These are phyloP conservation scores for Calypte anna DNA, from an alignment of 2,113 vertebrate genomes.

Conservation along the genomic window DNA sequence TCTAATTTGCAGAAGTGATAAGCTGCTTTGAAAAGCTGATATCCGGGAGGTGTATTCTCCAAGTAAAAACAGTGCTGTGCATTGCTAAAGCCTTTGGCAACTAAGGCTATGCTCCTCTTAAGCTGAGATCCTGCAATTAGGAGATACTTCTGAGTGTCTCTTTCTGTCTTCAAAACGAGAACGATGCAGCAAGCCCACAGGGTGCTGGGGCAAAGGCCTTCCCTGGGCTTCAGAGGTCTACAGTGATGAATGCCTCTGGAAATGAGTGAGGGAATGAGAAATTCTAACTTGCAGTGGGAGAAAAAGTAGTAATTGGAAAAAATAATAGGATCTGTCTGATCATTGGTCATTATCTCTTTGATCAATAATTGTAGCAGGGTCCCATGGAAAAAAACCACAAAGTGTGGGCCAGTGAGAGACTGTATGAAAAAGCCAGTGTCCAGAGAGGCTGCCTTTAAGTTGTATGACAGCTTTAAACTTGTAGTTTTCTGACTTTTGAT, in stretches of 20 bases:
- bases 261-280: not conserved
- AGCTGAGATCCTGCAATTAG: not conserved
- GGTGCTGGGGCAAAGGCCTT: not conserved
- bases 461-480: not conserved
- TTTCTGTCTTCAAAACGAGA: not conserved
- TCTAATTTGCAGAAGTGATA: not conserved
- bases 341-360: not conserved
- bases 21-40: not conserved
- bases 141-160: not conserved
- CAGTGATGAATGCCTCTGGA: not conserved
- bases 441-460: not conserved
- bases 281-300: fast-evolving
- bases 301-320: not conserved
- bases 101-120: not conserved
- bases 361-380: not conserved
- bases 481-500: not conserved
- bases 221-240: not conserved
- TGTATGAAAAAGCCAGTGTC: not conserved
- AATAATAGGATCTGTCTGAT: not conserved
- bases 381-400: not conserved
- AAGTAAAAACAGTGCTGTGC: not conserved
- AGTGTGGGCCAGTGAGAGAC: not conserved
- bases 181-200: fast-evolving
- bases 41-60: not conserved
- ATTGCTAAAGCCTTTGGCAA: not conserved